Percentiles rank a stretch among this genome's conserved stretches.
These are phyloP conservation scores for Xanthia icteritia DNA, from an alignment of 2,888 invertebrate species.

Conservation along the genomic window DNA sequence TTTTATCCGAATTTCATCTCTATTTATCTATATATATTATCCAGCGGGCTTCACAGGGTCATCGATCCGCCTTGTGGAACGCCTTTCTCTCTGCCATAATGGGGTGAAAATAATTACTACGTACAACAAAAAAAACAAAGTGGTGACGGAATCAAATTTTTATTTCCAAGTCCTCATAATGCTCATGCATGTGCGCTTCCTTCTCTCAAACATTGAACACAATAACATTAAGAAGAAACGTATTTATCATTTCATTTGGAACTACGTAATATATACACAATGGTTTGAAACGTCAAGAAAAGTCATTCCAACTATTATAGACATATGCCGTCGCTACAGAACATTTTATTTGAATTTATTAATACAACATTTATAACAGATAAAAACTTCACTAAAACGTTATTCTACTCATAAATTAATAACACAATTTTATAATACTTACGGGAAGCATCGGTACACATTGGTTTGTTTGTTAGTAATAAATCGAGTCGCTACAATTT, in stretches of 20 bases:
- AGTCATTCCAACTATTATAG: constrained; percentile 41
- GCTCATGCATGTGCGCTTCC: constrained; percentile 70
- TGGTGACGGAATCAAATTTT: constrained; percentile 70
- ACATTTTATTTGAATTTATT: constrained; percentile 63
- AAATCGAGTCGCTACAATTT: constrained; percentile 31
- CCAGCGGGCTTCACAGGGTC: too few species aligned
- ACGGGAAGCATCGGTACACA: constrained; percentile 74
- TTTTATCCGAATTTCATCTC: too few species aligned
- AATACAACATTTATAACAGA: constrained; percentile 75
- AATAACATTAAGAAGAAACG: constrained; percentile 61
- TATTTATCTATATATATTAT: too few species aligned
- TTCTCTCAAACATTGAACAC: constrained; percentile 66
- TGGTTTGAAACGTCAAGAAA: constrained; percentile 36
- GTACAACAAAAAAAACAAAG: constrained; percentile 58
- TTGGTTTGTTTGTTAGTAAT: constrained; percentile 61
- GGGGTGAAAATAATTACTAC: background rate
- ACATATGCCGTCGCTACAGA: constrained; percentile 41
- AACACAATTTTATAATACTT: constrained; percentile 87
- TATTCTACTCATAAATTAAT: constrained; percentile 87
- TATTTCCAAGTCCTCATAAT: constrained; percentile 72
- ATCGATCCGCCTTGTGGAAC: too few species aligned
- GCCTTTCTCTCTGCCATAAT: background rate
- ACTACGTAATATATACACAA: constrained; percentile 59
- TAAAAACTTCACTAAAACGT: constrained; percentile 73
- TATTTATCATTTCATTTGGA: constrained; percentile 50